A percentile compares a stretch with the other conserved stretches of the same genome.
Evolutionary conservation across 1,140 invertebrate genomes (phyloP).

Genomic region (Drosophila navojoa): DNA sequence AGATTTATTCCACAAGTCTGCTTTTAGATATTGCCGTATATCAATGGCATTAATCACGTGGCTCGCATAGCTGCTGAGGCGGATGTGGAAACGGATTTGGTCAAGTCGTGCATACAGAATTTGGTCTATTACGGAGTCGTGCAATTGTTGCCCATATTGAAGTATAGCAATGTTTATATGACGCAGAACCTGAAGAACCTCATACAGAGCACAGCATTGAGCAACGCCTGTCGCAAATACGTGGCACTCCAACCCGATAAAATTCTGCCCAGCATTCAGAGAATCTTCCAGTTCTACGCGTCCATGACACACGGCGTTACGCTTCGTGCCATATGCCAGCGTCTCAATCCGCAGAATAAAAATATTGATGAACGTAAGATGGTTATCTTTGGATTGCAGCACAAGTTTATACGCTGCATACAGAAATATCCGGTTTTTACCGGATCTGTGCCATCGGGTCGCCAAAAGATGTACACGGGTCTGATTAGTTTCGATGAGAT

Average conservation of each 20-base stretch:
- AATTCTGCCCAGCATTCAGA: slow-evolving; percentile 86
- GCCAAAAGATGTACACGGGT: slow-evolving; percentile 91
- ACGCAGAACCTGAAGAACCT: slow-evolving; percentile 92
- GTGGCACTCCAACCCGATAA: slow-evolving; percentile 85
- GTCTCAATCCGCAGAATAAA: slow-evolving; percentile 84
- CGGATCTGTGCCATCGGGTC: slow-evolving; percentile 83
- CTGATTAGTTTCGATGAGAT: slow-evolving; percentile 93
- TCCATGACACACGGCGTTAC: slow-evolving; percentile 93
- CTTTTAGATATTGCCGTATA: slow-evolving; percentile 91
- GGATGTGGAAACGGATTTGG: slow-evolving; percentile 96
- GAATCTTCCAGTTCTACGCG: slow-evolving; percentile 92
- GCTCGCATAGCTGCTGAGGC: slow-evolving; percentile 91
- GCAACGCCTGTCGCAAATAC: slow-evolving; percentile 90
- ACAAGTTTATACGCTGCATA: slow-evolving; percentile 93
- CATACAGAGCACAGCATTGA: slow-evolving; percentile 88
- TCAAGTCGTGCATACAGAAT: slow-evolving; percentile 97
- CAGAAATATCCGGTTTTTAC: slow-evolving; percentile 89
- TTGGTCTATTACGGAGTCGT: slow-evolving; percentile 90
- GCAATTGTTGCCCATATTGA: slow-evolving; percentile 94
- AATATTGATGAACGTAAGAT: slow-evolving; percentile 92
- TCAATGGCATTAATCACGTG: slow-evolving; percentile 96
- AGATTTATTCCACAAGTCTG: neutral
- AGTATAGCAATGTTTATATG: slow-evolving; percentile 97
- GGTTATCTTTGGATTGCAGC: slow-evolving; percentile 95
- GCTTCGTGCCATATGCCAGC: slow-evolving; percentile 92